phyloP scores from a whole-genome alignment of 1,140 invertebrate genomes.

The Saccostrea echinata region DNA sequence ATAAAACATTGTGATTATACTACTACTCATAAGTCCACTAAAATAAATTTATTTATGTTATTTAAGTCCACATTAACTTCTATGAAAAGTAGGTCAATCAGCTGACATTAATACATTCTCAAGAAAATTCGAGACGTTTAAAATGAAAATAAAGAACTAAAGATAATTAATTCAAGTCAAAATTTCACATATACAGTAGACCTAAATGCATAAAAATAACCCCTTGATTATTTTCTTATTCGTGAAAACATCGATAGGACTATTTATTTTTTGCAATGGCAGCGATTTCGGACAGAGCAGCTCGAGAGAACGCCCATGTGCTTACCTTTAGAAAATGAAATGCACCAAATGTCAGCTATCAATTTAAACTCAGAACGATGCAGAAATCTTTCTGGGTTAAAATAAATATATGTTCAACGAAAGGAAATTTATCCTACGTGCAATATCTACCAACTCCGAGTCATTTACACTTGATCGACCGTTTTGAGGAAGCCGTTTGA shows the following conservation, averaged over 20 bases:
- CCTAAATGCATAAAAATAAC: too few relatives aligned
- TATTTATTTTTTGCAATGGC: background rate
- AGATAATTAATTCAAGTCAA: too few relatives aligned
- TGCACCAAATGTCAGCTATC: background rate
- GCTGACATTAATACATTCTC: background rate
- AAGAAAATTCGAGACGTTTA: background rate
- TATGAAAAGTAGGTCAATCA: constrained; percentile 44
- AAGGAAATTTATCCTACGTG: background rate
- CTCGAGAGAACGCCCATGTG: background rate
- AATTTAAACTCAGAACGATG: background rate
- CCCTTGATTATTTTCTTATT: too few relatives aligned
- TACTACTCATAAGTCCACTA: too few relatives aligned
- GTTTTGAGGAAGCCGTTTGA: constrained; percentile 1
- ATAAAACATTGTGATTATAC: too few relatives aligned
- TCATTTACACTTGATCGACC: background rate
- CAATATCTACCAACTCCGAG: background rate
- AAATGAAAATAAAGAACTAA: background rate
- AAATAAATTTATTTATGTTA: too few relatives aligned
- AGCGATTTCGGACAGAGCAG: background rate
- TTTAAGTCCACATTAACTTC: background rate
- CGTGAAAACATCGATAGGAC: too few relatives aligned
- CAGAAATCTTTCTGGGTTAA: background rate
- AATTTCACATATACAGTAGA: too few relatives aligned
- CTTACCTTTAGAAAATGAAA: background rate
- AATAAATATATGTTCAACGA: background rate